Conservation (phyloP, 2,113 vertebrate genomes). For the Trinectes maculatus region DNA sequence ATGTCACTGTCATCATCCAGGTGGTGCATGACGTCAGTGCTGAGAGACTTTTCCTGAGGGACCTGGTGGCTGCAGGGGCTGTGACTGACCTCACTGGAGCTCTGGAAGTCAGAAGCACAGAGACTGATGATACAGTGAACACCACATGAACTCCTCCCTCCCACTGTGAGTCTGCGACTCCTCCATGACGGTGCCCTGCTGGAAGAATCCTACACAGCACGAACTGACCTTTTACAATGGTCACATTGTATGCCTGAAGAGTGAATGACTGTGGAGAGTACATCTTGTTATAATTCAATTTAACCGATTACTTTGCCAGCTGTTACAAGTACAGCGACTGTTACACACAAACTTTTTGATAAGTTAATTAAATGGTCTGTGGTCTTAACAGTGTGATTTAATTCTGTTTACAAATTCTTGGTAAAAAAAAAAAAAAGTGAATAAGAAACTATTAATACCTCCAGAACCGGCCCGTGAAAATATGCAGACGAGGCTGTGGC, state of each 20-base stretch:
- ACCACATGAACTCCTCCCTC: slow-evolving; percentile 20
- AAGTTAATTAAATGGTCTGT: not conserved
- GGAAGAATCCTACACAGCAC: not conserved
- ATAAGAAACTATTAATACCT: not conserved
- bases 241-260: slow-evolving; percentile 20
- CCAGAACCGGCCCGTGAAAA: too few species aligned
- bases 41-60: slow-evolving; percentile 80
- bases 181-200: not conserved
- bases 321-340: not conserved
- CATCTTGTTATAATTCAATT: not conserved
- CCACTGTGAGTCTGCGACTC: not conserved
- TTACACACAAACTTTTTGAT: not conserved
- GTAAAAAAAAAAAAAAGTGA: slow-evolving; percentile 35
- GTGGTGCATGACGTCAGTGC: slow-evolving; percentile 81
- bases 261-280: slow-evolving; percentile 8
- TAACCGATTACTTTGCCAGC: not conserved
- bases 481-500: too few species aligned
- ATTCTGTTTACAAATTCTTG: slow-evolving; percentile 19
- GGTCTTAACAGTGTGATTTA: not conserved
- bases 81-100: slow-evolving; percentile 82
- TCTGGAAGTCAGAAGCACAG: slow-evolving; percentile 50
- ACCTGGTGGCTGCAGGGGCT: slow-evolving; percentile 75
- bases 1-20: slow-evolving; percentile 48
- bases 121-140: slow-evolving; percentile 28
- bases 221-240: slow-evolving; percentile 45